phyloP scores from a whole-genome alignment of 2,888 invertebrate genomes.

The Drosophila bunnanda region DNA sequence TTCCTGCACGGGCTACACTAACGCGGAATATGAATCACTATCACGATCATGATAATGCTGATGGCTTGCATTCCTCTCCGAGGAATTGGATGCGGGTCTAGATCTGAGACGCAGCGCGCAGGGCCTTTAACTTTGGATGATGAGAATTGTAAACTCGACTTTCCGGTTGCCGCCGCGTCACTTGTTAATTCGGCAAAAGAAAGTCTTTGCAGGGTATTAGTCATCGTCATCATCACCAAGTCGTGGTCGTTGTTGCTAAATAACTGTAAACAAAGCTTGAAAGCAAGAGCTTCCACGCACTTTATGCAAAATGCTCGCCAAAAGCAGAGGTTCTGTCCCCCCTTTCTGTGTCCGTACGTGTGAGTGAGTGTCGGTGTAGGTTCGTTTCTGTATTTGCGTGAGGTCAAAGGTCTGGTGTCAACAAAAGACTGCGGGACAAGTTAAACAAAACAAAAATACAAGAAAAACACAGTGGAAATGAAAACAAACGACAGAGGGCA shows the following conservation, averaged over 20 bases:
- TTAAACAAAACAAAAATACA: conserved; percentile 41
- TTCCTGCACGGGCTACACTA: conserved; percentile 31
- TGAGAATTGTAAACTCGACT: conserved; percentile 43
- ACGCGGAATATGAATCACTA: conserved; percentile 33
- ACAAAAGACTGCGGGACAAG: conserved; percentile 35
- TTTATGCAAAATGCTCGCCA: conserved; percentile 3
- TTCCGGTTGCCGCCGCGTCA: conserved; percentile 45
- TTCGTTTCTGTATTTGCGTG: conserved; percentile 32
- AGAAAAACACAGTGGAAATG: conserved; percentile 6
- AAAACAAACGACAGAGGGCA: conserved; percentile 43
- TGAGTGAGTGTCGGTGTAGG: conserved; percentile 1
- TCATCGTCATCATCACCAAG: conserved; percentile 27
- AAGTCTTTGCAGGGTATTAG: conserved; percentile 41
- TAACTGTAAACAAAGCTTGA: conserved; percentile 14
- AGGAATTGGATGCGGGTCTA: conserved; percentile 21
- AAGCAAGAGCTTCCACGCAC: conserved; percentile 13
- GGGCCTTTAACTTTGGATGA: conserved; percentile 14
- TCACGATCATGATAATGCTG: conserved; percentile 10
- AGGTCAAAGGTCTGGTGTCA: conserved; percentile 68
- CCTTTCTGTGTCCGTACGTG: background rate
- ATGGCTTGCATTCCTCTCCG: conserved; percentile 10
- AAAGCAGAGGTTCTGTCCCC: background rate
- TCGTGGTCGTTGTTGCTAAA: conserved; percentile 20
- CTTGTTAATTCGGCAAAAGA: conserved; percentile 39
- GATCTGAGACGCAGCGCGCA: background rate